Evolutionary conservation across 2,888 invertebrate species (phyloP), one percentile per base, ranked within the genome.

Genomic region (Euplagia quadripunctaria): DNA sequence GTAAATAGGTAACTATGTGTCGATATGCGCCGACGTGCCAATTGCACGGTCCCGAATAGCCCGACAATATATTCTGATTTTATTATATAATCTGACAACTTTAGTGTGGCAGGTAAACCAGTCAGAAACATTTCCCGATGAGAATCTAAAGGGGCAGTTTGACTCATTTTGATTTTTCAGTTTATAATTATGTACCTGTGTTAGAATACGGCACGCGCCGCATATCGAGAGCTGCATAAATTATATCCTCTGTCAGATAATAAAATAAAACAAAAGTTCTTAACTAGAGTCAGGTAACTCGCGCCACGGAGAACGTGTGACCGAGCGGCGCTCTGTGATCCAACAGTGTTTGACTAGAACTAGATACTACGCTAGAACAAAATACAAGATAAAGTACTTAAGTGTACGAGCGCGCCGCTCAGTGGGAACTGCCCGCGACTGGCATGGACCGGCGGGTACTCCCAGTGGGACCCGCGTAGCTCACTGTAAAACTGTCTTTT

Each of bases 261-360:
- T 83, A 88, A 88, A 90, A 89, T 88, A 90, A 91, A 90, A 90
- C 87, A 89, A 87, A 73, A 87, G 82, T 83, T 77, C 87, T 88
- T 86, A 89, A 89, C 92, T 92, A 92, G 84, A 85, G 86, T 91
- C 93, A 92, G 93, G 93, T 93, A 93, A 92, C 91, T 91, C 88
- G 87, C 91, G 89, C 88, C 89, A 78, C 85, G 82, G 75, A 76
- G 43, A 42, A 49, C 49, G 43, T 68, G 79, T 63, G 74, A 66
- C 71, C 64, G 68, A 70, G 70, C 76, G 76, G 72, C 78, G 80
- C 72, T 75, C 75, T 79, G 86, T 79, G 86, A 84, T 83, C 82
- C 82, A 81, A 84, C 85, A 81, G 85, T 84, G 85, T 80, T 82
- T 87, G 87, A 87, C 87, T 87, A 87, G 87, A 87, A 86, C 86